Evolutionary conservation across 2,113 vertebrate genomes (phyloP), one percentile per base, ranked within the genome.

Genomic region (Oxyruncus cristatus): DNA sequence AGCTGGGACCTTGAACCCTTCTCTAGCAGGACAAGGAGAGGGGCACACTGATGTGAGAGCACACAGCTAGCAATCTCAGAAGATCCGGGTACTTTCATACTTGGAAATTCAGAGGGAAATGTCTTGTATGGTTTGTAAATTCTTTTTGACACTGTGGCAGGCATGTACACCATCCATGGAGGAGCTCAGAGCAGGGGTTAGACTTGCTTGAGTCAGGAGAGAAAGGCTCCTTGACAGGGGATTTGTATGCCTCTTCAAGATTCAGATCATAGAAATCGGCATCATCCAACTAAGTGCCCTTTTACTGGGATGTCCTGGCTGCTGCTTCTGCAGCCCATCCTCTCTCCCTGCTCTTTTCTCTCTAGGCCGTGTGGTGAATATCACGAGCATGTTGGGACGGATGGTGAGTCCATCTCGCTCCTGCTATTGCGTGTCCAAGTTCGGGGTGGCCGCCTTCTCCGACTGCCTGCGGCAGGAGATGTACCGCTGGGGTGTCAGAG

Each of bases 391-490:
- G 97, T 95, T 98, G 41, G 99, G 98, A 6, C 95, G 98, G 76
- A 98, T 99, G 98, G 98, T 42, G 30, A 98, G 98, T 15, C 82
- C 97, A 1, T 89, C 98, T 91, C 98, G 98, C 22, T 99, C 99
- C 6, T 95, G 98, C 7, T 99, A 99, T 93, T 99, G 98, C 5
- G 11, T 99, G 35, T 98, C 99, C n/a, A 99, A 99, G 96, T 98
- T 98, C 7, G 99, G 98, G 18, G 96, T 99, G 78, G 98, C 99
- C 55, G 99, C 98, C 3, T 99, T 99, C 77, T 99, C 98, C 0
- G 98, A 99, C 94, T 99, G 99, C 97, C 98, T 99, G 19, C 93
- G 98, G 85, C 98, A 99, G 52, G 99, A 99, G 96, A 99, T 99
- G 99, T 98, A 98, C 95, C 65, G 90, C 67, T 99, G 99, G 99